Percentiles rank a stretch among this genome's conserved stretches.
phyloP scores from a whole-genome alignment of 2,888 invertebrate genomes.

The Nineta flava region DNA sequence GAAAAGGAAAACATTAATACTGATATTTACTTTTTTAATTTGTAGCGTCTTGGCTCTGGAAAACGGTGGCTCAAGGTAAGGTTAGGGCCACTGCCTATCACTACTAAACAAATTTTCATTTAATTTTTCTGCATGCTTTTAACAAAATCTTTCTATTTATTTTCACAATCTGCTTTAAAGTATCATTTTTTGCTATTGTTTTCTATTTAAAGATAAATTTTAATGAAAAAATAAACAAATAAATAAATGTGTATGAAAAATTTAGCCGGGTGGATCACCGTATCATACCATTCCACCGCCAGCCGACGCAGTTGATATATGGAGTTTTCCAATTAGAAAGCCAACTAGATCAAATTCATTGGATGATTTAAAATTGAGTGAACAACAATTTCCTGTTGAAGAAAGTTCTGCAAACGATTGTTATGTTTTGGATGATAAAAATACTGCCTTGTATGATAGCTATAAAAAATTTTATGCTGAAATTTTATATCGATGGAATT shows the following conservation, averaged over 20 bases:
- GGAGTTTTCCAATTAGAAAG: slow-evolving; percentile 53
- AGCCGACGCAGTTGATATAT: slow-evolving; percentile 62
- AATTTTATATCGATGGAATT: slow-evolving; percentile 70
- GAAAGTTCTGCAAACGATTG: slow-evolving; percentile 13
- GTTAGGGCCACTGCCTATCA: slow-evolving; percentile 13
- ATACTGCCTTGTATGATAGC: slow-evolving; percentile 52
- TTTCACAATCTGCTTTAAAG: neutral
- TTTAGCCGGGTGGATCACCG: slow-evolving; percentile 63
- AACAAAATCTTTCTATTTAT: neutral
- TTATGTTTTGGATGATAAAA: slow-evolving; percentile 30
- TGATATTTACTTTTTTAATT: slow-evolving; percentile 26
- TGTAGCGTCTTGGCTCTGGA: slow-evolving; percentile 43
- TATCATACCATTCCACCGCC: slow-evolving; percentile 73
- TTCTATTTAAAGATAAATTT: neutral
- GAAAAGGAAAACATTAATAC: neutral
- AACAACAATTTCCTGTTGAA: slow-evolving; percentile 19
- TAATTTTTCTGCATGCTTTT: neutral
- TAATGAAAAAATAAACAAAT: neutral
- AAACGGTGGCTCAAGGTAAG: slow-evolving; percentile 47
- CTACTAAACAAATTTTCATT: no score
- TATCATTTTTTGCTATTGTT: neutral
- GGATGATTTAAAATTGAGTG: slow-evolving; percentile 44
- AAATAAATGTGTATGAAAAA: no score
- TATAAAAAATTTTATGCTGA: slow-evolving; percentile 82
- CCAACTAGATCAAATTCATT: slow-evolving; percentile 68